These are phyloP conservation scores for Xiphophorus birchmanni DNA, from an alignment of 2,797 vertebrate genomes.

Conservation along the genomic window DNA sequence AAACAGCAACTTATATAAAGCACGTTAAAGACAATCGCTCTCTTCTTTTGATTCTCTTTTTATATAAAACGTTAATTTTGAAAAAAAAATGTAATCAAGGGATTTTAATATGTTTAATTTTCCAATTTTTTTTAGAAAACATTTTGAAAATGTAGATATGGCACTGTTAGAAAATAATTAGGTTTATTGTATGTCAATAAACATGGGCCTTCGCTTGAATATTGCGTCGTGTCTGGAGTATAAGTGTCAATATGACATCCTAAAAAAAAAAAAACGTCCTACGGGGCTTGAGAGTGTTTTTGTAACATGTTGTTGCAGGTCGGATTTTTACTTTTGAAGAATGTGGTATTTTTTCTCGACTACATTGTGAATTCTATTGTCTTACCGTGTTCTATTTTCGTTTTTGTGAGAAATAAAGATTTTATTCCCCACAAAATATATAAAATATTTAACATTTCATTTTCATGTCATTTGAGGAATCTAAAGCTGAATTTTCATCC, in stretches of 20 bases:
- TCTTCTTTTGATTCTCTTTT: neutral
- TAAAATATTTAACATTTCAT: neutral
- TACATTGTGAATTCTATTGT: neutral
- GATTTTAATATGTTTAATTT: neutral
- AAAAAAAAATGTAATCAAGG: neutral
- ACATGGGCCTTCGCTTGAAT: neutral
- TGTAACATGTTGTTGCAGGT: conserved; percentile 33
- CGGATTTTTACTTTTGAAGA: neutral
- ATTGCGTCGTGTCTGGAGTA: neutral
- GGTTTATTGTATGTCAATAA: neutral
- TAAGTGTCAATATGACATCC: conserved; percentile 11
- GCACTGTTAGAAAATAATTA: neutral
- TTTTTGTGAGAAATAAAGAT: neutral
- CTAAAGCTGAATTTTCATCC: conserved; percentile 5
- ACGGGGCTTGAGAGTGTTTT: conserved; percentile 41
- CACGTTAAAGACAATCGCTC: neutral
- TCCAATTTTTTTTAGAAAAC: neutral
- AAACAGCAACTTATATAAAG: neutral
- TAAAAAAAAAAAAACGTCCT: conserved; percentile 18
- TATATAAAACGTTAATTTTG: neutral
- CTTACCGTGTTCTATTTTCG: neutral
- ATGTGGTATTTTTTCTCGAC: neutral
- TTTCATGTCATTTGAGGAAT: neutral
- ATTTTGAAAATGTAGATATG: neutral
- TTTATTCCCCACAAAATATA: neutral